Conservation (phyloP, 2,888 invertebrate species). For the Micoletzkya japonica region DNA sequence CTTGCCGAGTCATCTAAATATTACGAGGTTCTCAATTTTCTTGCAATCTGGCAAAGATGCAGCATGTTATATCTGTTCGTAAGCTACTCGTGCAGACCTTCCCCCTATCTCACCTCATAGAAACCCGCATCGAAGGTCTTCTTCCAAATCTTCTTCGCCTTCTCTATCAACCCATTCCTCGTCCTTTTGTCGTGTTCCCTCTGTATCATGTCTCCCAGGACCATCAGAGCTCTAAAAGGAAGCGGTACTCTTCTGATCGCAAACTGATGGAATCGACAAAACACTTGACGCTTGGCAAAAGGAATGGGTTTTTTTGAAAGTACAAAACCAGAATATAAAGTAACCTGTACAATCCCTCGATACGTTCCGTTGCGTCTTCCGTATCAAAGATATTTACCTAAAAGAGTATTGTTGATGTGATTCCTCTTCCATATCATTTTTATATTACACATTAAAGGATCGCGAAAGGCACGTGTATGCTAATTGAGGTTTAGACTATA, state of each 20-base stretch:
- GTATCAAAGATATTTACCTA: constrained; percentile 18
- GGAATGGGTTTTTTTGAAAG: neutral
- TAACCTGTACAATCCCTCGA: constrained; percentile 10
- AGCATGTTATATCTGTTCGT: no score
- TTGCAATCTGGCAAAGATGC: no score
- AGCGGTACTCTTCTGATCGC: neutral
- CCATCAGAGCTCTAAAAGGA: constrained; percentile 3
- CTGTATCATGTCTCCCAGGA: neutral
- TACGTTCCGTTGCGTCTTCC: neutral
- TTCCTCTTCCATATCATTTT: neutral
- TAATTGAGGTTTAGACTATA: no score
- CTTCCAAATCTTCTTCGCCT: constrained; percentile 10
- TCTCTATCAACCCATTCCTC: constrained; percentile 1
- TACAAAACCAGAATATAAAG: neutral
- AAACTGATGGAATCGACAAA: neutral
- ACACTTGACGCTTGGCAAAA: neutral
- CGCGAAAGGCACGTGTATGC: no score
- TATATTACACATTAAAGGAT: neutral
- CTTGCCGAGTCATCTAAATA: no score
- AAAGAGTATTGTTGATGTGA: neutral
- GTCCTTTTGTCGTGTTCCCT: neutral
- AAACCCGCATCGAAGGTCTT: constrained; percentile 3
- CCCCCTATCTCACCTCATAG: neutral
- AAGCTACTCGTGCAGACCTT: neutral
- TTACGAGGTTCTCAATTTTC: no score